A percentile compares a stretch with the other conserved stretches of the same genome.
These are phyloP conservation scores for Seriola dumerili DNA, from an alignment of 2,113 vertebrate species.

Conservation along the genomic window DNA sequence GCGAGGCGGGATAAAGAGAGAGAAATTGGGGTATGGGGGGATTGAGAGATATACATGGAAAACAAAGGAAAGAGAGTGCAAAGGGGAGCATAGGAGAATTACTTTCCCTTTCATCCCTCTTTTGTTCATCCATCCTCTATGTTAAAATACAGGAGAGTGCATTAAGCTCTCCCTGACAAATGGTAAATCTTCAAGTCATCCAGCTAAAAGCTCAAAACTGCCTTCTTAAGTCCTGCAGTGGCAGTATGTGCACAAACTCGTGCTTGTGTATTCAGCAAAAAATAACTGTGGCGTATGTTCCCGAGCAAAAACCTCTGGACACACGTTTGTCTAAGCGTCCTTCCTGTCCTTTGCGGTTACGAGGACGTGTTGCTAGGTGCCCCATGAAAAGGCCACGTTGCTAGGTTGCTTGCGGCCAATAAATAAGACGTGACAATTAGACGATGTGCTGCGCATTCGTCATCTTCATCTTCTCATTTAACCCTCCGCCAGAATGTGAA, in stretches of 20 bases:
- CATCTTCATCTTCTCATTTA: no score
- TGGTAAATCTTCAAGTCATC: constrained; percentile 29
- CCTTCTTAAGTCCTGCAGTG: constrained; percentile 7
- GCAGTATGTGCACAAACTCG: not conserved
- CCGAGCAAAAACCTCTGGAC: constrained; percentile 5
- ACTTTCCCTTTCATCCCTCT: constrained; percentile 42
- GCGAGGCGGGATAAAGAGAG: constrained; percentile 48
- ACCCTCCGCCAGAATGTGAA: no score
- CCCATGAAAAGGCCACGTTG: constrained; percentile 14
- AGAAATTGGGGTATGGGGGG: constrained; percentile 60
- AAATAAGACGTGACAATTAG: constrained; percentile 33
- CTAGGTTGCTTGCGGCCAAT: constrained; percentile 18
- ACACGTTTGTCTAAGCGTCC: constrained; percentile 12
- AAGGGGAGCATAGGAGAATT: constrained; percentile 45
- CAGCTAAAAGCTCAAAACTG: constrained; percentile 14
- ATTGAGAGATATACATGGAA: constrained; percentile 40
- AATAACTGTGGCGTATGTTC: not conserved
- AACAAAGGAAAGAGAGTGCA: constrained; percentile 43
- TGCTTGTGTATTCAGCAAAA: constrained; percentile 5
- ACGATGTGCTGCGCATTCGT: not conserved
- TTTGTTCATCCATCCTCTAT: constrained; percentile 43
- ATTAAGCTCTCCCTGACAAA: constrained; percentile 4
- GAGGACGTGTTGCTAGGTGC: constrained; percentile 10
- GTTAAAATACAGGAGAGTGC: constrained; percentile 34
- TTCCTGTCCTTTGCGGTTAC: constrained; percentile 1